These are phyloP conservation scores for Oxyura jamaicensis DNA, from an alignment of 2,113 vertebrate species.

Conservation along the genomic window DNA sequence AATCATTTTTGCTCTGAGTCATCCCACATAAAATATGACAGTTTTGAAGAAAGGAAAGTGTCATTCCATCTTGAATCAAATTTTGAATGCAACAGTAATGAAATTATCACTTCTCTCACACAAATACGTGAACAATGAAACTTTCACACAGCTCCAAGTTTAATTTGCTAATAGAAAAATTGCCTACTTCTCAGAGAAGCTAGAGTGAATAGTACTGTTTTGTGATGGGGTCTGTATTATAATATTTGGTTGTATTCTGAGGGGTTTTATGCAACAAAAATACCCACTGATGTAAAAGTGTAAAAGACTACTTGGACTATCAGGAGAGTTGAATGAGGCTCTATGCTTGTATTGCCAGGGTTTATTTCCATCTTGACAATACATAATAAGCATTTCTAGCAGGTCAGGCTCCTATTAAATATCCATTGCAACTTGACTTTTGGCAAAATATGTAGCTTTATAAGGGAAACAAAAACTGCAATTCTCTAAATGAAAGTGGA, in stretches of 20 bases:
- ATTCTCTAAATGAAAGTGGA: constrained; percentile 48
- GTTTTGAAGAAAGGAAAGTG: constrained; percentile 60
- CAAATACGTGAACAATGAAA: constrained; percentile 37
- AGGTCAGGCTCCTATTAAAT: constrained; percentile 54
- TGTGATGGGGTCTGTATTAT: constrained; percentile 47
- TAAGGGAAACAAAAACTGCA: constrained; percentile 53
- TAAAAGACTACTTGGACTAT: neutral
- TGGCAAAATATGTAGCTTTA: constrained; percentile 51
- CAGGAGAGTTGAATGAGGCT: constrained; percentile 1
- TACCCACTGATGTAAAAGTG: constrained; percentile 39
- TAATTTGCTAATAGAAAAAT: constrained; percentile 60
- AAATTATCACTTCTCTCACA: constrained; percentile 60
- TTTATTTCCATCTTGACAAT: constrained; percentile 55
- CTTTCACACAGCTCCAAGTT: constrained; percentile 22
- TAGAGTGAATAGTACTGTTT: constrained; percentile 54
- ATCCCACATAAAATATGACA: constrained; percentile 41
- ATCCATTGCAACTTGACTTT: constrained; percentile 32
- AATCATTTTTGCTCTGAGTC: constrained; percentile 49
- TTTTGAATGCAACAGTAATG: constrained; percentile 45
- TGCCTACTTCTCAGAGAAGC: constrained; percentile 59
- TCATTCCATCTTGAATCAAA: constrained; percentile 45
- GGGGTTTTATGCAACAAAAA: constrained; percentile 23
- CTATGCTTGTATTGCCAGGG: constrained; percentile 16
- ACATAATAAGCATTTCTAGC: constrained; percentile 44
- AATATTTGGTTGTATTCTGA: constrained; percentile 50